phyloP scores from a whole-genome alignment of 1,140 invertebrate species.

The Rhagoletis zephyria region DNA sequence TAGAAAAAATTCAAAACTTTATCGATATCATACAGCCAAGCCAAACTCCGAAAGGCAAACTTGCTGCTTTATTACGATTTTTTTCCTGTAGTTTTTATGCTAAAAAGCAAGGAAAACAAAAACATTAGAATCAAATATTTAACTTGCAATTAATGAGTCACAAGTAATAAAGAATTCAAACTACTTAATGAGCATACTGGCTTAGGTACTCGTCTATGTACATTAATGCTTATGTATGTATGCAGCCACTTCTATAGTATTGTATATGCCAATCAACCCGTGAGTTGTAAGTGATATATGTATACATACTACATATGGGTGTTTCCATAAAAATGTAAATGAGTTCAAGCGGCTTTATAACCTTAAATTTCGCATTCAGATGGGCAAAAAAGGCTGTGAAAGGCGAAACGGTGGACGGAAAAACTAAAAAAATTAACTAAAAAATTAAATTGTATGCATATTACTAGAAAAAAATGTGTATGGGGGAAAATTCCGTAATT shows the following conservation, averaged over 20 bases:
- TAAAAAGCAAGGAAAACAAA: background rate
- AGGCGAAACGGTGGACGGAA: no score
- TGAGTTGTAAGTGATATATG: background rate
- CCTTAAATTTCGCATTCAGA: no score
- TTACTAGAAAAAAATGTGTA: no score
- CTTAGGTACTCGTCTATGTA: background rate
- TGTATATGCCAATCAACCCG: background rate
- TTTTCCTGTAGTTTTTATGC: no score
- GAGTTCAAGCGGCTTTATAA: no score
- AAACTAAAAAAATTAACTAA: no score
- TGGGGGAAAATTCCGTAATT: no score
- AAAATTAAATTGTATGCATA: no score
- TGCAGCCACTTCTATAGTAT: background rate
- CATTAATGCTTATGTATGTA: background rate
- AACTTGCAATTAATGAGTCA: background rate
- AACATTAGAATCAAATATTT: conserved; percentile 3
- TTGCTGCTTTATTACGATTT: background rate
- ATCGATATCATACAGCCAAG: background rate
- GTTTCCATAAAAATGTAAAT: no score
- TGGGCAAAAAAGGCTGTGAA: no score
- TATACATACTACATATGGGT: background rate
- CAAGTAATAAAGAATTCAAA: background rate
- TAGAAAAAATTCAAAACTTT: background rate
- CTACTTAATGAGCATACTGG: no score
- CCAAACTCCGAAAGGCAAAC: background rate